Conservation (phyloP, 2,113 vertebrate genomes). For the Phalacrocorax aristotelis region DNA sequence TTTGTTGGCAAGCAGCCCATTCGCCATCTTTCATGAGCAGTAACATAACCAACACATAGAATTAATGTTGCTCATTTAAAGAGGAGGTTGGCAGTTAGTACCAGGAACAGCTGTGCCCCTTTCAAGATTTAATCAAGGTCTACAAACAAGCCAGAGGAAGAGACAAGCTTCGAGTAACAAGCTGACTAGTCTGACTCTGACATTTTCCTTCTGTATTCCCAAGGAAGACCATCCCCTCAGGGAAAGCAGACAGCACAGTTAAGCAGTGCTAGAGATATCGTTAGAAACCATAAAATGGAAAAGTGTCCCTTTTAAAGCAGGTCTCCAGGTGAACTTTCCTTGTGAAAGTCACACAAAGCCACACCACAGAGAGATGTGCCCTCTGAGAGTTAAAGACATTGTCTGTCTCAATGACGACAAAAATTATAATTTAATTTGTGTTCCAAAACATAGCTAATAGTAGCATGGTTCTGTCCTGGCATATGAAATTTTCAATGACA, state of each 20-base stretch:
- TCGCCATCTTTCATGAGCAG: conserved; percentile 15
- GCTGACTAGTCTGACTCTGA: background rate
- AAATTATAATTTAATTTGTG: background rate
- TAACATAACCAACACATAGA: background rate
- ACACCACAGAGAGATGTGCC: background rate
- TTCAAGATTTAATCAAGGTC: conserved; percentile 48
- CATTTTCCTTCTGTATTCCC: conserved; percentile 7
- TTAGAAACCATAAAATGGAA: background rate
- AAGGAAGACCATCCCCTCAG: background rate
- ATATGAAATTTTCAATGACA: background rate
- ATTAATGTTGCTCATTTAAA: conserved; percentile 36
- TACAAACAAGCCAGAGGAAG: conserved; percentile 24
- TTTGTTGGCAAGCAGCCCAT: conserved; percentile 2
- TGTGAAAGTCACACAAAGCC: background rate
- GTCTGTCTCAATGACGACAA: background rate
- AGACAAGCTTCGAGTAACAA: background rate
- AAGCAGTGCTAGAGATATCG: background rate
- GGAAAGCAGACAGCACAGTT: background rate
- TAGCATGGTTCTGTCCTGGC: background rate
- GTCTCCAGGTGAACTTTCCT: background rate
- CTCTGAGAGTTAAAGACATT: background rate
- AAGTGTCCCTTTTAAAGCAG: background rate
- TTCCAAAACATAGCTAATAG: background rate
- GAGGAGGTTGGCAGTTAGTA: conserved; percentile 43
- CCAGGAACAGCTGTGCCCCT: conserved; percentile 32